Evolutionary conservation across 1,140 invertebrate genomes (phyloP).

Genomic region (Augochlora pura): DNA sequence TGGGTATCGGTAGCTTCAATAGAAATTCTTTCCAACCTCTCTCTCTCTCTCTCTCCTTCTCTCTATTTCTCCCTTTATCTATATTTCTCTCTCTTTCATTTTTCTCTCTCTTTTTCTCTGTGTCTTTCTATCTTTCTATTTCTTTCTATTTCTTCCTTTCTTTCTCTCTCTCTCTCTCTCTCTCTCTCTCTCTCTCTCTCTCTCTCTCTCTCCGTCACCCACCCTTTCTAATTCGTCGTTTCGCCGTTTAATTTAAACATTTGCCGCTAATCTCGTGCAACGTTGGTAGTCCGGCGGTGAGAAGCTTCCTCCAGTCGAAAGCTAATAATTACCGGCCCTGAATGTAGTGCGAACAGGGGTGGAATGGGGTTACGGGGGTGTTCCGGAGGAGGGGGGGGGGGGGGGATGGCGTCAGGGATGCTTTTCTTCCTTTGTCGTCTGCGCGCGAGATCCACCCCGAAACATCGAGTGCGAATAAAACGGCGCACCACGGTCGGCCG

Average conservation of each 20-base stretch:
- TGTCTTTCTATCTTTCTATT: neutral
- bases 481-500: too few relatives aligned
- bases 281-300: neutral
- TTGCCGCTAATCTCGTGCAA: conserved; percentile 58
- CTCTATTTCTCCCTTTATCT: too few relatives aligned
- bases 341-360: conserved; percentile 17
- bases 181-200: neutral
- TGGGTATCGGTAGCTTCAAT: conserved; percentile 69
- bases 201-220: too few relatives aligned
- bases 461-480: neutral
- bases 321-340: conserved; percentile 54
- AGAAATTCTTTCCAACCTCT: conserved; percentile 70
- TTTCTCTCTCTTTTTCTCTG: too few relatives aligned
- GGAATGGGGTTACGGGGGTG: neutral
- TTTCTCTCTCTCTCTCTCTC: neutral
- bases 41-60: neutral
- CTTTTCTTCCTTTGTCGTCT: neutral
- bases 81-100: neutral
- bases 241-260: conserved; percentile 69
- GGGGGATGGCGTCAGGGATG: conserved; percentile 9
- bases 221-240: neutral
- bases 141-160: neutral
- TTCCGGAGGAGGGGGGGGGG: too few relatives aligned
- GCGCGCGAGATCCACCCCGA: neutral
- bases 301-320: conserved; percentile 48